These are phyloP conservation scores for Florisuga fusca DNA, from an alignment of 2,797 vertebrate genomes.

Conservation along the genomic window DNA sequence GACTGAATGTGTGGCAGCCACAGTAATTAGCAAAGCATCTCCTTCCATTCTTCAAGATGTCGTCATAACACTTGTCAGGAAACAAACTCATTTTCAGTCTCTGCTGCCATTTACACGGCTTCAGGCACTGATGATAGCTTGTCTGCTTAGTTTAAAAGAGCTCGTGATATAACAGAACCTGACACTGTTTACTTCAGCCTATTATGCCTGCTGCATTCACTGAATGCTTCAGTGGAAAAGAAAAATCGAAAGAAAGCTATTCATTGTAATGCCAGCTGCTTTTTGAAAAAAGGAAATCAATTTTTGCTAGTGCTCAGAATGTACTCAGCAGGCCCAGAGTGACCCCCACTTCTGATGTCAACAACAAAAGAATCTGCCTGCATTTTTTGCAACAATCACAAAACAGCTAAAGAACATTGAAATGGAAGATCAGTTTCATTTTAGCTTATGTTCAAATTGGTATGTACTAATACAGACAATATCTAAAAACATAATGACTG, in stretches of 20 bases:
- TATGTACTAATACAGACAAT: constrained; percentile 46
- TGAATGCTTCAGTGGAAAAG: constrained; percentile 84
- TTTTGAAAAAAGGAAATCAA: constrained; percentile 85
- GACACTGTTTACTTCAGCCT: constrained; percentile 87
- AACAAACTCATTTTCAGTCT: constrained; percentile 82
- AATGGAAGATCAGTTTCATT: constrained; percentile 76
- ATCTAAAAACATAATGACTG: constrained; percentile 49
- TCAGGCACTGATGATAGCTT: constrained; percentile 82
- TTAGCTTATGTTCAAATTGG: constrained; percentile 72
- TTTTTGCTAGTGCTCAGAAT: constrained; percentile 82
- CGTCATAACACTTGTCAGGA: constrained; percentile 82
- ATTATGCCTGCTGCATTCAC: constrained; percentile 83
- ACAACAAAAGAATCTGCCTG: constrained; percentile 78
- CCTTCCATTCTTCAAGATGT: constrained; percentile 81
- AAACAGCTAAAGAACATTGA: constrained; percentile 70
- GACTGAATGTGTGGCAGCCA: constrained; percentile 72
- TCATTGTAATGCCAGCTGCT: constrained; percentile 85
- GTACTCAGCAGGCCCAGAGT: constrained; percentile 74
- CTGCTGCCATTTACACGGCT: constrained; percentile 80
- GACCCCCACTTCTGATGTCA: constrained; percentile 80
- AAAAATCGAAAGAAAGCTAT: constrained; percentile 84
- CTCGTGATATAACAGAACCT: constrained; percentile 84
- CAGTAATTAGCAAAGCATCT: constrained; percentile 80
- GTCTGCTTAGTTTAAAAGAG: constrained; percentile 85
- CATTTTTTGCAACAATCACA: constrained; percentile 74